These are phyloP conservation scores for Pteropus alecto DNA, from an alignment of 2,113 vertebrate genomes.

Conservation along the genomic window DNA sequence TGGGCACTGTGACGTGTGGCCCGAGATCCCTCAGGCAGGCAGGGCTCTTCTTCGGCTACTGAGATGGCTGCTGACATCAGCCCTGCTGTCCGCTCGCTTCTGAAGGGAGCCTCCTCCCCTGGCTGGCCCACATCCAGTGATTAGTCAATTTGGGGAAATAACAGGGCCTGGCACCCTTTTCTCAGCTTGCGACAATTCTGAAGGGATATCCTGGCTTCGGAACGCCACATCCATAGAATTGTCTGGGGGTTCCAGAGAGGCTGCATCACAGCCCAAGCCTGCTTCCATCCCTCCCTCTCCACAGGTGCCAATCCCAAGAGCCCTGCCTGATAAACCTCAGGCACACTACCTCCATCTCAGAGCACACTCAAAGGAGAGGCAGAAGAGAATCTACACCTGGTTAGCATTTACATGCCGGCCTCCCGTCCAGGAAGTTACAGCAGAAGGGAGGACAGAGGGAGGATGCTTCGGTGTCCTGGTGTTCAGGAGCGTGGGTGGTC, in stretches of 20 bases:
- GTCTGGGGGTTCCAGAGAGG: not conserved
- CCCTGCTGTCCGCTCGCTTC: not conserved
- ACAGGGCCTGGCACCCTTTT: accelerated
- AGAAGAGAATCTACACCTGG: not conserved
- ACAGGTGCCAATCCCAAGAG: not conserved
- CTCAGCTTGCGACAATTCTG: not conserved
- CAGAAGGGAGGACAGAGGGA: not conserved
- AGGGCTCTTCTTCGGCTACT: not conserved
- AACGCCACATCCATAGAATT: not conserved
- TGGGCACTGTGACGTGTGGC: not conserved
- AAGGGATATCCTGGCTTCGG: not conserved
- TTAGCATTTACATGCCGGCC: not conserved
- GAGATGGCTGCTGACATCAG: not conserved
- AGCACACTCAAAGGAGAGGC: not conserved
- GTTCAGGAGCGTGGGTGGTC: not conserved
- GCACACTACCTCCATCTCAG: not conserved
- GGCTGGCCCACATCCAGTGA: not conserved
- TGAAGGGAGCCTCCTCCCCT: not conserved
- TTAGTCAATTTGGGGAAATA: accelerated
- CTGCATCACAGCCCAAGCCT: not conserved
- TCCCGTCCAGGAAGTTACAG: not conserved
- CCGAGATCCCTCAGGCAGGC: not conserved
- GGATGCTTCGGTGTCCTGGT: not conserved
- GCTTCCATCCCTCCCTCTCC: not conserved
- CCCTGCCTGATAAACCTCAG: not conserved